phyloP scores from a whole-genome alignment of 2,113 vertebrate genomes.

The Zosterops lateralis region DNA sequence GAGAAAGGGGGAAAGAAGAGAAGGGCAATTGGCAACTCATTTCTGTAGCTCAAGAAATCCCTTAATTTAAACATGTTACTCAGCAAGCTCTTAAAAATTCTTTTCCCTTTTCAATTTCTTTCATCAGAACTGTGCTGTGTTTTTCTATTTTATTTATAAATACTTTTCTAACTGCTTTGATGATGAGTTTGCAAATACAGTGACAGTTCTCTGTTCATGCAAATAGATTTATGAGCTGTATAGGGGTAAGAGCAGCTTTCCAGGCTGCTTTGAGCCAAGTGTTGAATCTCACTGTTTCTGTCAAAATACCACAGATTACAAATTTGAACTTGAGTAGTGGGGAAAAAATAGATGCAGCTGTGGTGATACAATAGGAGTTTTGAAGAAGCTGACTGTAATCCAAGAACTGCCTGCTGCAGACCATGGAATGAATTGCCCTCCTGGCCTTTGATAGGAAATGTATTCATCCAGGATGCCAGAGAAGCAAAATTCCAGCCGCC shows the following conservation, averaged over 20 bases:
- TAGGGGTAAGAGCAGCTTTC: background rate
- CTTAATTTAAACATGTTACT: background rate
- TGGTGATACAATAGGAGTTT: background rate
- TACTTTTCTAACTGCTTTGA: background rate
- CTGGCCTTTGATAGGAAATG: background rate
- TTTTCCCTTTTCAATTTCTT: background rate
- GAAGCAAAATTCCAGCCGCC: background rate
- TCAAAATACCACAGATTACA: background rate
- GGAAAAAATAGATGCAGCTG: background rate
- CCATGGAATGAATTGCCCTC: background rate
- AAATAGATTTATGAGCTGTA: background rate
- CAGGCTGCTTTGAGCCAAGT: background rate
- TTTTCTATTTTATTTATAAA: background rate
- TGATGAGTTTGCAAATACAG: background rate
- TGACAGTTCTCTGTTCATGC: background rate
- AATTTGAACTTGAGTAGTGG: background rate
- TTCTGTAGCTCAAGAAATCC: background rate
- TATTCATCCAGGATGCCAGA: background rate
- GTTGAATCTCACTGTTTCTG: background rate
- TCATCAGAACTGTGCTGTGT: accelerated
- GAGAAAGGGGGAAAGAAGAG: background rate
- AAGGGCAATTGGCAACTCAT: background rate
- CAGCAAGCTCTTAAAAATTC: background rate
- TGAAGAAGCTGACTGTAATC: background rate
- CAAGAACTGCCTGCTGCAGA: background rate